These are phyloP conservation scores for Drosophila ercepeae DNA, from an alignment of 1,140 invertebrate genomes.

Conservation along the genomic window DNA sequence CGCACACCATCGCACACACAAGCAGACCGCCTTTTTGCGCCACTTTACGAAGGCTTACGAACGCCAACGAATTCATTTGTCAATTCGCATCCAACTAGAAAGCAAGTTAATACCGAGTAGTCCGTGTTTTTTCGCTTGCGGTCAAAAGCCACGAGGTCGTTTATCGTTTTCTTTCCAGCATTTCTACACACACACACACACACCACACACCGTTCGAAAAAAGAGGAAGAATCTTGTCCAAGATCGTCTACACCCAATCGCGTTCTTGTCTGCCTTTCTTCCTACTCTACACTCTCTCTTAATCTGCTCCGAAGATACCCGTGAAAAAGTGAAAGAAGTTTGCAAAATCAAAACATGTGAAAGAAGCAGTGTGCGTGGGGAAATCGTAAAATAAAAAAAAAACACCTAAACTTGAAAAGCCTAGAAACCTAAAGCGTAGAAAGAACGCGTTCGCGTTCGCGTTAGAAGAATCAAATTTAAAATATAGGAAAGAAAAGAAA, in stretches of 20 bases:
- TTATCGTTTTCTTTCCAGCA: conserved; percentile 61
- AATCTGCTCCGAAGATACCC: conserved; percentile 10
- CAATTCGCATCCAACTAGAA: conserved; percentile 83
- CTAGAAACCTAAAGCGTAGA: conserved; percentile 39
- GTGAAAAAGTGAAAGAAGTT: conserved; percentile 32
- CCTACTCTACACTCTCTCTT: neutral
- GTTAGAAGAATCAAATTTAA: conserved; percentile 6
- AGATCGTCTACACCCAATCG: conserved; percentile 3
- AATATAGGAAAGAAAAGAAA: conserved; percentile 13
- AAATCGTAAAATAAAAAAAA: conserved; percentile 19
- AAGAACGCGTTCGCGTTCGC: conserved; percentile 33
- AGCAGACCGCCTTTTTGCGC: conserved; percentile 47
- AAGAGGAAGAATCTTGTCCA: neutral
- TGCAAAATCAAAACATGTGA: conserved; percentile 46
- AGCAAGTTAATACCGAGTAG: conserved; percentile 72
- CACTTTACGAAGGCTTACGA: conserved; percentile 40
- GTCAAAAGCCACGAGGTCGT: conserved; percentile 84
- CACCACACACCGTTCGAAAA: neutral
- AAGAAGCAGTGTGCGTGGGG: conserved; percentile 31
- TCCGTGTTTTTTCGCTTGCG: conserved; percentile 78
- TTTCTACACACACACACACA: conserved; percentile 12
- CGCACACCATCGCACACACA: neutral
- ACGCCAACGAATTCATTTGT: conserved; percentile 78
- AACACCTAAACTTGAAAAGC: too few relatives aligned
- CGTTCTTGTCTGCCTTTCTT: conserved; percentile 5